Conservation (phyloP, 2,113 vertebrate genomes). For the Neolamprologus toae region DNA sequence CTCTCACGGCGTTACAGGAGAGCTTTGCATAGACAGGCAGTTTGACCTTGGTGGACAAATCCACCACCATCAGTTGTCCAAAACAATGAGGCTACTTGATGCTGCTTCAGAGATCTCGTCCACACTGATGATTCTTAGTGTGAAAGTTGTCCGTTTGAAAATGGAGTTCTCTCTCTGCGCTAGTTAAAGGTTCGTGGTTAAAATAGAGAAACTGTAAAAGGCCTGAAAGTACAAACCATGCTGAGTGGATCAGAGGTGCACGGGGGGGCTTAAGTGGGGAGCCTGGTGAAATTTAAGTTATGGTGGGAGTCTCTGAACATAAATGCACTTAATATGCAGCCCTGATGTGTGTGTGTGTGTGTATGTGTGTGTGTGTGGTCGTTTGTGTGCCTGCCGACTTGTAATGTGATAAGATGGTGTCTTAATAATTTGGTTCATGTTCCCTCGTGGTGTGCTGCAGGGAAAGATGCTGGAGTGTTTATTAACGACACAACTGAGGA, state of each 20-base stretch:
- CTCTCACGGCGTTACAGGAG: background rate
- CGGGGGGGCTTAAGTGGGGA: background rate
- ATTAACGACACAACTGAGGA: background rate
- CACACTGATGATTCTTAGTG: background rate
- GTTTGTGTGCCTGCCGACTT: background rate
- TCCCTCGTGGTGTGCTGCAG: constrained; percentile 30
- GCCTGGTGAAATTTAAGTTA: background rate
- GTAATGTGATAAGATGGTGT: constrained; percentile 14
- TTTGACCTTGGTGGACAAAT: background rate
- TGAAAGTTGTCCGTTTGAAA: background rate
- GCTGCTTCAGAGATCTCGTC: accelerated
- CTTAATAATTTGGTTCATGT: constrained; percentile 1
- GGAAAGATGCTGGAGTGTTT: constrained; percentile 46
- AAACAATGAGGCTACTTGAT: background rate
- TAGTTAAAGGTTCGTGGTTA: background rate
- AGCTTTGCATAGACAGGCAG: background rate
- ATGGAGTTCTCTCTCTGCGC: accelerated
- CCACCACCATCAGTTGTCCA: background rate
- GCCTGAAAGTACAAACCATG: background rate
- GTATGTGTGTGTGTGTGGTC: accelerated
- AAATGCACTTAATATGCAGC: background rate
- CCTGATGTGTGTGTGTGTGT: background rate
- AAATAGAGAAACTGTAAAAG: background rate
- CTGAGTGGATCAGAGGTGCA: background rate
- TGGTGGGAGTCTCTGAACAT: background rate